Percentiles rank a stretch among this genome's conserved stretches.
These are phyloP conservation scores for Okamejei kenojei DNA, from an alignment of 2,797 vertebrate genomes.

Conservation along the genomic window DNA sequence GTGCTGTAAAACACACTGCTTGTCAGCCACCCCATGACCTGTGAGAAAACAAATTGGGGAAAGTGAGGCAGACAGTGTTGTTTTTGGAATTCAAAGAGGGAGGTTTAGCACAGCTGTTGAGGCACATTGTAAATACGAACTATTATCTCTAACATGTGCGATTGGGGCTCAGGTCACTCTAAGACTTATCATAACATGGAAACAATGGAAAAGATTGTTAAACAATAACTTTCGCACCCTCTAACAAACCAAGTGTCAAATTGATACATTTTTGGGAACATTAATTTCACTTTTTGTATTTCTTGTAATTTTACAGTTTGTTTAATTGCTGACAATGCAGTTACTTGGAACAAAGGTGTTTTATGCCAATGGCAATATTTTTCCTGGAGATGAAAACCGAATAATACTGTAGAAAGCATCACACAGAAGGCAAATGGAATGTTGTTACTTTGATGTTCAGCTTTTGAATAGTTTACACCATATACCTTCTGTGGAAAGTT, in stretches of 20 bases:
- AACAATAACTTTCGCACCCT: constrained; percentile 16
- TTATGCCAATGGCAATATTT: constrained; percentile 26
- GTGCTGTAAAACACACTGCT: background rate
- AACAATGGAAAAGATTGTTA: constrained; percentile 9
- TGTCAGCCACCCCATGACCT: background rate
- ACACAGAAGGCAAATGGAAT: background rate
- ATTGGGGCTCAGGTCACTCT: background rate
- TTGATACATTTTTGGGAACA: background rate
- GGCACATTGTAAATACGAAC: constrained; percentile 47
- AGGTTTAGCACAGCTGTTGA: constrained; percentile 47
- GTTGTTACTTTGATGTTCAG: background rate
- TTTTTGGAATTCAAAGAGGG: constrained; percentile 47
- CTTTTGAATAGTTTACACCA: background rate
- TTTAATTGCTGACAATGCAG: constrained; percentile 7
- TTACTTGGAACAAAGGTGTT: background rate
- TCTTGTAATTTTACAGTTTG: background rate
- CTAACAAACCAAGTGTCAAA: background rate
- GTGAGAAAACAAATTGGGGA: constrained; percentile 30
- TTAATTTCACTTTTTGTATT: background rate
- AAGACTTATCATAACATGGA: constrained; percentile 34
- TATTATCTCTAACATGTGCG: background rate
- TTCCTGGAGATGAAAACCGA: background rate
- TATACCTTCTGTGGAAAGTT: background rate
- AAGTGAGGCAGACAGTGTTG: constrained; percentile 44
- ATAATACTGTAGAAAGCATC: background rate